These are phyloP conservation scores for Tauraco hartlaubi DNA, from an alignment of 2,797 vertebrate genomes.

Conservation along the genomic window DNA sequence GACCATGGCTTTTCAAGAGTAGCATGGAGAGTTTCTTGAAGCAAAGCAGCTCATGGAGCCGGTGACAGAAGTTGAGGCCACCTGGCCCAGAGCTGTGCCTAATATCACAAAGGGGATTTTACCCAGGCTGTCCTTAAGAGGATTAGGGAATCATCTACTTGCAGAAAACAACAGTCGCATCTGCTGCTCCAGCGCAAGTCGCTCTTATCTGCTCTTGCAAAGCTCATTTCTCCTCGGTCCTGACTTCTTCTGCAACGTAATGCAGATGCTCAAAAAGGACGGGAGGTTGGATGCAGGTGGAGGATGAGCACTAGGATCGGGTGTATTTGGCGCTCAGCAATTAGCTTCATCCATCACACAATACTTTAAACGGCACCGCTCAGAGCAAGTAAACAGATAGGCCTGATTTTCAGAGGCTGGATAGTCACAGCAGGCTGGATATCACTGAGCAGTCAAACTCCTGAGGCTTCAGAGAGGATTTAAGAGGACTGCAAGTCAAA, in stretches of 20 bases:
- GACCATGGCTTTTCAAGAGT: not conserved
- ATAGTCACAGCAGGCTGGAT: not conserved
- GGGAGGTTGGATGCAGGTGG: not conserved
- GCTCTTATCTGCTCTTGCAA: not conserved
- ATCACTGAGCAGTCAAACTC: not conserved
- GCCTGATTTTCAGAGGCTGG: not conserved
- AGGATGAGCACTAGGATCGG: not conserved
- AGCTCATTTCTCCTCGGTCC: not conserved
- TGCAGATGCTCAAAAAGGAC: not conserved
- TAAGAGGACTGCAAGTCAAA: not conserved
- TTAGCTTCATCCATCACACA: not conserved
- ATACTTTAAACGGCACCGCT: not conserved
- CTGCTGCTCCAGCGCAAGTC: not conserved
- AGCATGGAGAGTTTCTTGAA: not conserved
- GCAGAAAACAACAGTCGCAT: constrained; percentile 44
- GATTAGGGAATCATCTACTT: constrained; percentile 57
- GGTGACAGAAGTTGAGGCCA: constrained; percentile 42
- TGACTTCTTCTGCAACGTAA: not conserved
- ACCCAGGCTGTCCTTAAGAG: constrained; percentile 51
- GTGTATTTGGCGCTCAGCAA: not conserved
- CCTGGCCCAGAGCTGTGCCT: constrained; percentile 37
- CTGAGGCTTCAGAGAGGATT: not conserved
- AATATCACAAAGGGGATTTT: constrained; percentile 68
- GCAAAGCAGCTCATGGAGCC: constrained; percentile 16
- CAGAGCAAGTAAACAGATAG: not conserved